phyloP scores from a whole-genome alignment of 2,113 vertebrate genomes.

The Chlorodrepanis virens region DNA sequence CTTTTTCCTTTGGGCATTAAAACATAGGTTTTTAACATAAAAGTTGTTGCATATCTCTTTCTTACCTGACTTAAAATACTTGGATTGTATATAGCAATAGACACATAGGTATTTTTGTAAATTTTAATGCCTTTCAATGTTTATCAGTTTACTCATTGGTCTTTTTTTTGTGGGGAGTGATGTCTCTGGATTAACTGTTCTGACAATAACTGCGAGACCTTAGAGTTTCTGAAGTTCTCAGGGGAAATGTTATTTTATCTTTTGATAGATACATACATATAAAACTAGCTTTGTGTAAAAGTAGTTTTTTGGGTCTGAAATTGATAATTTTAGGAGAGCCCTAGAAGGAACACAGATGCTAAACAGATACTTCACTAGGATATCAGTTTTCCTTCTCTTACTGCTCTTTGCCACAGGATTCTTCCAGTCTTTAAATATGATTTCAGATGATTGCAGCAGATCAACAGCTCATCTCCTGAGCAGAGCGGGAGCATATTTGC shows the following conservation, averaged over 20 bases:
- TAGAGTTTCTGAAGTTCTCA: neutral
- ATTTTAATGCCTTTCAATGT: neutral
- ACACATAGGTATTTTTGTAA: neutral
- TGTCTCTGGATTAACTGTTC: neutral
- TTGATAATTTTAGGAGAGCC: neutral
- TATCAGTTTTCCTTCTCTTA: neutral
- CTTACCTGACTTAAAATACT: neutral
- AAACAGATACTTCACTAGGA: neutral
- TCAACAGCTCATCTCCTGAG: neutral
- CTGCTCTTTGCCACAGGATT: neutral
- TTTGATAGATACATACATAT: neutral
- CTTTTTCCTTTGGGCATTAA: neutral
- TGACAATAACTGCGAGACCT: neutral
- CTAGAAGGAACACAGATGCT: neutral
- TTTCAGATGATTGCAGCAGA: neutral
- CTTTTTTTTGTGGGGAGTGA: neutral
- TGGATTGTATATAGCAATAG: neutral
- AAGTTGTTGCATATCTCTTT: neutral
- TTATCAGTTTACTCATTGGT: neutral
- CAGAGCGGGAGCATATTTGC: neutral
- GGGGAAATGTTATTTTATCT: neutral
- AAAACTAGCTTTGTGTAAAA: neutral
- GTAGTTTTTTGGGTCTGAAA: neutral
- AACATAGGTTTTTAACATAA: neutral
- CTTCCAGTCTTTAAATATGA: neutral